Evolutionary conservation across 2,797 vertebrate genomes (phyloP).

Genomic region (Buphagus erythrorhynchus): DNA sequence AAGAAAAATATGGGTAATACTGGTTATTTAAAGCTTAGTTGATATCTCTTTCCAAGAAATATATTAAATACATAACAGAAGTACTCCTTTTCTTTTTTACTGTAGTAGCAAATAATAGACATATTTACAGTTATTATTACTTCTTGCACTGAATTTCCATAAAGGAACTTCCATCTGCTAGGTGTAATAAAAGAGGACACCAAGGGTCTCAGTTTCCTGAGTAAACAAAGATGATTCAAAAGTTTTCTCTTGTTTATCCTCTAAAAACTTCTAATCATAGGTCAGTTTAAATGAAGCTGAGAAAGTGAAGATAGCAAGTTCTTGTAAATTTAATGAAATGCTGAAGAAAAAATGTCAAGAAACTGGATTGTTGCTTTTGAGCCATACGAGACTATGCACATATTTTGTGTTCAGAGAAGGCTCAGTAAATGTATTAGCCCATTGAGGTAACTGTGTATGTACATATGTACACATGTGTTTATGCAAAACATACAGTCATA

Average conservation of each 20-base stretch:
- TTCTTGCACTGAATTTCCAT: neutral
- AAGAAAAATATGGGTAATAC: neutral
- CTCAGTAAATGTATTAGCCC: neutral
- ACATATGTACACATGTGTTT: accelerated
- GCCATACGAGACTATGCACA: accelerated
- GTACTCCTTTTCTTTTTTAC: neutral
- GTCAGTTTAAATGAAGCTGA: neutral
- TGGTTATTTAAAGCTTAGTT: neutral
- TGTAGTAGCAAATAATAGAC: neutral
- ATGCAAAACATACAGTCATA: neutral
- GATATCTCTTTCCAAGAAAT: neutral
- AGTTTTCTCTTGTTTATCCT: neutral
- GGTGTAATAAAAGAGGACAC: accelerated
- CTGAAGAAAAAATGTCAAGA: accelerated
- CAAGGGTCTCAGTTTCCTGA: neutral
- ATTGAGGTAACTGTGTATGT: neutral
- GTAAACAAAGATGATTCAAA: neutral
- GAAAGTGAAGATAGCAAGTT: neutral
- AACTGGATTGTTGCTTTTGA: neutral
- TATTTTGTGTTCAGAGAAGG: neutral
- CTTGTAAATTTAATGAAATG: neutral
- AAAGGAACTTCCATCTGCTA: accelerated
- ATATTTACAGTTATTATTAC: neutral
- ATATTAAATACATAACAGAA: neutral
- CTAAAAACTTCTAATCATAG: neutral